Evolutionary conservation across 2,888 invertebrate genomes (phyloP), one percentile per base, ranked within the genome.

Genomic region (Chalcis sispes): DNA sequence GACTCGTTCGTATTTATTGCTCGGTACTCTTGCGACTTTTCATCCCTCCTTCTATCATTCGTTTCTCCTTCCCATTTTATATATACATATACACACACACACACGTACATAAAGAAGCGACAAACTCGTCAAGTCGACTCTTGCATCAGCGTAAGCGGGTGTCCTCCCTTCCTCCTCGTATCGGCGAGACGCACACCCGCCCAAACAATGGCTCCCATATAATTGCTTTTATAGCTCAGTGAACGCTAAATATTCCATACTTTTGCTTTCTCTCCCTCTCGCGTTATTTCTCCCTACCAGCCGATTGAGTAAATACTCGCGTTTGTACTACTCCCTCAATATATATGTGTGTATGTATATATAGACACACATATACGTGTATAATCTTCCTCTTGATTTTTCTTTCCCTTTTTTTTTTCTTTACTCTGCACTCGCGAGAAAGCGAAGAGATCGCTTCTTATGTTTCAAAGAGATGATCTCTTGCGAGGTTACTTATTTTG

Each of bases 201-300:
- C 84, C 86, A 88, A 88, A 88, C 87, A 88, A 88, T 88, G 85
- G 86, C 80, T 84, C 83, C 84, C 85, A 85, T 86, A 87, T 88
- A 88, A 88, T 88, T 88, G 88, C 88, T 88, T 88, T 88, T 88
- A 88, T 88, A 88, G 86, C 85, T 88, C 87, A 85, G 82, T 87
- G 88, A 87, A 87, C 86, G 86, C 86, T 88, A 88, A 88, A 88
- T 88, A 88, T 88, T 87, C 87, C 85, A 87, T 88, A 87, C 85
- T 75, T 87, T 87, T 87, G 84, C 84, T 84, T 82, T 81, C 83
- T 80, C 58, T 18, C n/a, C 32, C 20, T 18, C 56, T 36, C 82
- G 84, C 84, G 84, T 82, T 81, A 83, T 80, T 59, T 20, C 18
- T 27, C 25, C 36, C 84, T 82, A 82, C 81, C 81, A 83, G 80